Conservation (phyloP, 2,113 vertebrate species). For the Cheirogaleus medius region DNA sequence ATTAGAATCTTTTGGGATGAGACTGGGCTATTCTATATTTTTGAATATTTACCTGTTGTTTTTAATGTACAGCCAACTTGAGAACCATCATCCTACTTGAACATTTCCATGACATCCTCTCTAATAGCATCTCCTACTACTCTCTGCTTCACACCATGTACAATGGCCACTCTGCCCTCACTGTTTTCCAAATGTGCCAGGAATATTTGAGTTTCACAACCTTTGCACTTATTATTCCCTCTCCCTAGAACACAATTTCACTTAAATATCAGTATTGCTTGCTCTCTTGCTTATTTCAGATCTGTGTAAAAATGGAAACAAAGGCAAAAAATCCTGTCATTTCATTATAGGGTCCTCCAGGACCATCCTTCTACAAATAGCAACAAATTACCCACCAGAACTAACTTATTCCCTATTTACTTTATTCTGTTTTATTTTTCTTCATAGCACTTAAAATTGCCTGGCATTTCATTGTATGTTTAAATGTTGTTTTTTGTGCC, state of each 20-base stretch:
- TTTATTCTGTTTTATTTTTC: background rate
- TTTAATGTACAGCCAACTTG: background rate
- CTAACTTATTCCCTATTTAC: background rate
- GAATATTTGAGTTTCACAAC: background rate
- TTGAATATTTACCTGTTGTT: background rate
- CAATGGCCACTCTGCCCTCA: background rate
- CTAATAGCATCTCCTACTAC: background rate
- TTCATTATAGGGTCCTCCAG: background rate
- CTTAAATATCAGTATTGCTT: background rate
- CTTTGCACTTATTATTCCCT: background rate
- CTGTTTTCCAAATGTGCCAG: background rate
- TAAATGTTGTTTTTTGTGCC: background rate
- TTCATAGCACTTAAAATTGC: background rate
- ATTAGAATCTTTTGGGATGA: background rate
- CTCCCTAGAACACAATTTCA: background rate
- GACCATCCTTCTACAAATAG: background rate
- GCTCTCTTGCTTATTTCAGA: background rate
- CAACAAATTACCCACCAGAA: background rate
- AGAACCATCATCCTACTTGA: background rate
- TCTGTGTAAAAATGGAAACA: background rate
- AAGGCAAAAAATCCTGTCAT: rapidly evolving
- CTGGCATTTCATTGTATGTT: background rate
- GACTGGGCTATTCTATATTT: background rate
- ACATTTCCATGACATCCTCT: background rate
- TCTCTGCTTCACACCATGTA: background rate